Conservation (phyloP, 2,113 vertebrate genomes). For the Lathamus discolor region DNA sequence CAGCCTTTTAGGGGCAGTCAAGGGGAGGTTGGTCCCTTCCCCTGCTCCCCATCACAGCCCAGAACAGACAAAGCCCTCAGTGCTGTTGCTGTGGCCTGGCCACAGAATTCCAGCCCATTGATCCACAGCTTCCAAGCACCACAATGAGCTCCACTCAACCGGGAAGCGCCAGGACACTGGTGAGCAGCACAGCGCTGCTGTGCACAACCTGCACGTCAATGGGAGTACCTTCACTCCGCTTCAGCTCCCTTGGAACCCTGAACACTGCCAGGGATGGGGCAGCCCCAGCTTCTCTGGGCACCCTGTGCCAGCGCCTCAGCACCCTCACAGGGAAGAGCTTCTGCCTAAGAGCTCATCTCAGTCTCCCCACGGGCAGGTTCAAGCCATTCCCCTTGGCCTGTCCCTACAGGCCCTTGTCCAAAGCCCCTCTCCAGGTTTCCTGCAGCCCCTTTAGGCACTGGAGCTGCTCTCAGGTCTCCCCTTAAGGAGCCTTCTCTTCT, state of each 20-base stretch:
- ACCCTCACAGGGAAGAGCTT: neutral
- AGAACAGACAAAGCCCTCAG: fast-evolving
- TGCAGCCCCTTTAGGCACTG: too few relatives aligned
- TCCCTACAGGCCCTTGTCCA: too few relatives aligned
- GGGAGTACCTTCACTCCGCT: neutral
- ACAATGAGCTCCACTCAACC: neutral
- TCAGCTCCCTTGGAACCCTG: neutral
- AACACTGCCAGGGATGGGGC: neutral
- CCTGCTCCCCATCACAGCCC: neutral
- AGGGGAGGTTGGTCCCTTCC: neutral
- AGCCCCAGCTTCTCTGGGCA: neutral
- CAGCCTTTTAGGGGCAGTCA: neutral
- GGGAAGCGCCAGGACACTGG: fast-evolving
- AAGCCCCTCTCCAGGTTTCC: too few relatives aligned
- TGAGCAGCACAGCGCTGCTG: neutral
- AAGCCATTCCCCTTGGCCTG: too few relatives aligned
- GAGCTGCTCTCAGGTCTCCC: too few relatives aligned
- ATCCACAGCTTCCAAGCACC: neutral
- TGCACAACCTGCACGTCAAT: neutral
- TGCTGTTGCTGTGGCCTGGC: fast-evolving
- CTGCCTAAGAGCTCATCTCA: too few relatives aligned
- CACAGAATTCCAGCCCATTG: neutral
- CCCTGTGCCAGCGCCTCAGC: neutral
- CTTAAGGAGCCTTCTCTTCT: too few relatives aligned
- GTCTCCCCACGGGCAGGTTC: too few relatives aligned